Evolutionary conservation across 2,888 invertebrate species (phyloP).

Genomic region (Parnassius orleans): DNA sequence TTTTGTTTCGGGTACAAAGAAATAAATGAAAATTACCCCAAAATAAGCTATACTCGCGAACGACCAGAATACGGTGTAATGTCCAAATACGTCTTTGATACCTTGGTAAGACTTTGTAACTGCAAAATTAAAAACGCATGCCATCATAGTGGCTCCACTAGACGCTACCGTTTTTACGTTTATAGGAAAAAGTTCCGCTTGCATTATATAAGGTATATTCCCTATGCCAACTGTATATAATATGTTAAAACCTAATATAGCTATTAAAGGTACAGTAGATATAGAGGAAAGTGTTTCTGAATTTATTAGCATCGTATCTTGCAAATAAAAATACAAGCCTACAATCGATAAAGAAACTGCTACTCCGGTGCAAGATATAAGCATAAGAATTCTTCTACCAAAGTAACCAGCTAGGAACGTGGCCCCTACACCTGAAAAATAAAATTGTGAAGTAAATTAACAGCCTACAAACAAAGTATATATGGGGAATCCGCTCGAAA

Average conservation of each 20-base stretch:
- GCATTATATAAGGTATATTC: conserved; percentile 82
- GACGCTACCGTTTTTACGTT: conserved; percentile 83
- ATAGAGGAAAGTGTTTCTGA: conserved; percentile 55
- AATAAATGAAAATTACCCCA: conserved; percentile 80
- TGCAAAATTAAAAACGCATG: conserved; percentile 78
- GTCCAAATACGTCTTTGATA: conserved; percentile 77
- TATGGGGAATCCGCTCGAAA: too few relatives aligned
- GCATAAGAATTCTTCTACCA: conserved; percentile 77
- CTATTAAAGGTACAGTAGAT: conserved; percentile 76
- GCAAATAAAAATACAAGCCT: conserved; percentile 78
- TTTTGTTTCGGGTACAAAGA: conserved; percentile 83
- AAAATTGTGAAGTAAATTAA: neutral
- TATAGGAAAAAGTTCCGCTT: conserved; percentile 83
- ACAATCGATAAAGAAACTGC: conserved; percentile 74
- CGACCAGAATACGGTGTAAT: conserved; percentile 81
- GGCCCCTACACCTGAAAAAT: conserved; percentile 64
- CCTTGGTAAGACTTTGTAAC: conserved; percentile 82
- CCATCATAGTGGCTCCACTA: conserved; percentile 78
- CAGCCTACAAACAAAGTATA: neutral
- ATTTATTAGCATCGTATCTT: conserved; percentile 59
- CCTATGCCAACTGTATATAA: conserved; percentile 82
- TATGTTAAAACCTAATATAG: conserved; percentile 80
- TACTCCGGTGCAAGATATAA: conserved; percentile 77
- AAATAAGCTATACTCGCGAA: conserved; percentile 77
- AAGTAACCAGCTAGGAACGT: conserved; percentile 77